phyloP scores from a whole-genome alignment of 1,140 invertebrate genomes.

The Papilio xuthus region DNA sequence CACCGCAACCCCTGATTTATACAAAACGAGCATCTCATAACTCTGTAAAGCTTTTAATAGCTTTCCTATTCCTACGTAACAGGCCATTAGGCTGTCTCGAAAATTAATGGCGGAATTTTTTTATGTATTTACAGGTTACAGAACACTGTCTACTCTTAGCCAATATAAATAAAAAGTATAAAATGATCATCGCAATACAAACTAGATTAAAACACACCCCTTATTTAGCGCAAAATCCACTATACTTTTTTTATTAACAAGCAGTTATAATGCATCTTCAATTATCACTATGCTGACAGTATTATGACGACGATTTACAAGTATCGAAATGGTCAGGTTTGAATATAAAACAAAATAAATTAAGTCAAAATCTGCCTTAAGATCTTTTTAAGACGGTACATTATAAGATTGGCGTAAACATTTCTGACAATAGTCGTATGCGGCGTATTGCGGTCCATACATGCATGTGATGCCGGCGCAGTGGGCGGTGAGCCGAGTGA shows the following conservation, averaged over 20 bases:
- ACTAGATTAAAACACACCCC: too few relatives aligned
- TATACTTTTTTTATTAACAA: too few relatives aligned
- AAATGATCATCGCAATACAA: too few relatives aligned
- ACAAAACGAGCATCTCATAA: background rate
- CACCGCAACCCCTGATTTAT: background rate
- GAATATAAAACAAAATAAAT: background rate
- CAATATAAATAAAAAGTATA: too few relatives aligned
- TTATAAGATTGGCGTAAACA: background rate
- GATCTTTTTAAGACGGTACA: background rate
- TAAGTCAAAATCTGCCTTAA: background rate
- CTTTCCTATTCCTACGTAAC: constrained; percentile 1
- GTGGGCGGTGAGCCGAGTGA: background rate
- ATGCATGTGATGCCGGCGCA: constrained; percentile 5
- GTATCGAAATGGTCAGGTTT: too few relatives aligned
- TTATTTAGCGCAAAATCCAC: too few relatives aligned
- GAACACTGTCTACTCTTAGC: background rate
- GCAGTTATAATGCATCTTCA: too few relatives aligned
- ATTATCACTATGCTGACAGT: too few relatives aligned
- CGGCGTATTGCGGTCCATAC: background rate
- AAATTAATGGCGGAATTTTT: background rate
- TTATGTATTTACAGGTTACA: background rate
- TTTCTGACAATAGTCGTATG: background rate
- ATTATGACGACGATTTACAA: too few relatives aligned
- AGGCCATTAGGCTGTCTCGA: background rate
- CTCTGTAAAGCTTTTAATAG: constrained; percentile 13